These are phyloP conservation scores for Caranx melampygus DNA, from an alignment of 2,113 vertebrate species.

Conservation along the genomic window DNA sequence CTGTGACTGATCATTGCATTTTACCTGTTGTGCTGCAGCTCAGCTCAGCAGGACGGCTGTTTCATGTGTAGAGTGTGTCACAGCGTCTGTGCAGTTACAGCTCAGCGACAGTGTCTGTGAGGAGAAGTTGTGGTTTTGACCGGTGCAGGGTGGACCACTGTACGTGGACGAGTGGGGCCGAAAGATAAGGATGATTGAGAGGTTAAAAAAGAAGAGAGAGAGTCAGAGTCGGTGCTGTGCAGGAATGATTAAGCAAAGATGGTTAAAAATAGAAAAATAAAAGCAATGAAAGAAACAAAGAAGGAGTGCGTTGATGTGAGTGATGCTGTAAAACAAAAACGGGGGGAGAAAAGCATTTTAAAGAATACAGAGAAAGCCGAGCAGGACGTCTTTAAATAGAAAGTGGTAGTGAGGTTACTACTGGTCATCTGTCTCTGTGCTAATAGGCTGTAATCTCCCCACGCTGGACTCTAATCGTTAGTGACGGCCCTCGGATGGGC, in stretches of 20 bases:
- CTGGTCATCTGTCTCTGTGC: constrained; percentile 67
- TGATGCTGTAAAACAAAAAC: constrained; percentile 1
- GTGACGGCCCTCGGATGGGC: constrained; percentile 79
- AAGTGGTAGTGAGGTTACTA: constrained; percentile 77
- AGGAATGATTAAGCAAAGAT: neutral
- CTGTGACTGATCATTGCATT: neutral
- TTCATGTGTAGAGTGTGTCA: neutral
- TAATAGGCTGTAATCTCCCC: constrained; percentile 85
- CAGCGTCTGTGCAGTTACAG: neutral
- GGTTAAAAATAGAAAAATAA: neutral
- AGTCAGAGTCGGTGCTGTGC: neutral
- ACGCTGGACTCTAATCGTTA: constrained; percentile 84
- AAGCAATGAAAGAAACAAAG: neutral
- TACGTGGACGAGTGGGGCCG: neutral
- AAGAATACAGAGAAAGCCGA: constrained; percentile 13
- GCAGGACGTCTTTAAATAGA: constrained; percentile 63
- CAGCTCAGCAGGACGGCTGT: neutral
- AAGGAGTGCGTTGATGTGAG: neutral
- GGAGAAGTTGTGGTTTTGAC: constrained; percentile 26
- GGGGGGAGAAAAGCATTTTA: neutral
- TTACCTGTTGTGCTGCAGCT: neutral
- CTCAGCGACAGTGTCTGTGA: neutral
- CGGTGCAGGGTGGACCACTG: neutral
- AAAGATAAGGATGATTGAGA: neutral
- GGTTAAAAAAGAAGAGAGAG: constrained; percentile 16